Conservation (phyloP, 2,888 invertebrate species). For the Chymomyza amoena region DNA sequence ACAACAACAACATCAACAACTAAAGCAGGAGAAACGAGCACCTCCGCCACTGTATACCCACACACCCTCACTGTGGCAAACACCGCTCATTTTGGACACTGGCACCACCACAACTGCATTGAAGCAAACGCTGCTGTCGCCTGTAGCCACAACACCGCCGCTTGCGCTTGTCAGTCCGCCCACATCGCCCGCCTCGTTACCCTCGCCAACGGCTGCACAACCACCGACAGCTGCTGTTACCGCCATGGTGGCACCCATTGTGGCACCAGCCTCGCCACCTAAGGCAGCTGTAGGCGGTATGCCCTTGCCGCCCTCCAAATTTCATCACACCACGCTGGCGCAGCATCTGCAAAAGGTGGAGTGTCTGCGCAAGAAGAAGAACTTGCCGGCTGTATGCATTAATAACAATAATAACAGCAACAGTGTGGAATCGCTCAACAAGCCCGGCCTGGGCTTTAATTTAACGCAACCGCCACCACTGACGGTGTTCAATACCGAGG, state of each 20-base stretch:
- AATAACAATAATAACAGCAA: constrained; percentile 38
- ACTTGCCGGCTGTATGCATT: constrained; percentile 56
- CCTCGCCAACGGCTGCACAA: constrained; percentile 51
- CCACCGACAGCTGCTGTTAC: constrained; percentile 56
- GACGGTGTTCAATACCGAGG: constrained; percentile 50
- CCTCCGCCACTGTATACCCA: constrained; percentile 64
- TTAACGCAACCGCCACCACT: constrained; percentile 60
- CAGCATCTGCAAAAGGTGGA: constrained; percentile 77
- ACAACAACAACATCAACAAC: constrained; percentile 46
- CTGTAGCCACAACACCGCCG: constrained; percentile 29
- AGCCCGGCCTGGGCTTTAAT: constrained; percentile 35
- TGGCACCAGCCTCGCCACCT: constrained; percentile 56
- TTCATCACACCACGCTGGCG: constrained; percentile 76
- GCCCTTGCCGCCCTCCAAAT: constrained; percentile 76
- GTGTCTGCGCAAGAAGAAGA: constrained; percentile 72
- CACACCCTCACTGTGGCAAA: constrained; percentile 75
- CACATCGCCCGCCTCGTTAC: constrained; percentile 66
- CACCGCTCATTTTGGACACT: constrained; percentile 70
- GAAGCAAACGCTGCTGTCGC: constrained; percentile 5
- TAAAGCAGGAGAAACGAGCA: constrained; percentile 30
- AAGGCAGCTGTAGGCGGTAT: constrained; percentile 38
- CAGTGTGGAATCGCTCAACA: constrained; percentile 34
- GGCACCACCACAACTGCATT: constrained; percentile 28
- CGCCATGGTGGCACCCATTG: constrained; percentile 64
- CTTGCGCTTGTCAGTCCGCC: constrained; percentile 58